Percentiles rank a stretch among this genome's conserved stretches.
phyloP scores from a whole-genome alignment of 1,140 invertebrate genomes.

The Tachypleus tridentatus region DNA sequence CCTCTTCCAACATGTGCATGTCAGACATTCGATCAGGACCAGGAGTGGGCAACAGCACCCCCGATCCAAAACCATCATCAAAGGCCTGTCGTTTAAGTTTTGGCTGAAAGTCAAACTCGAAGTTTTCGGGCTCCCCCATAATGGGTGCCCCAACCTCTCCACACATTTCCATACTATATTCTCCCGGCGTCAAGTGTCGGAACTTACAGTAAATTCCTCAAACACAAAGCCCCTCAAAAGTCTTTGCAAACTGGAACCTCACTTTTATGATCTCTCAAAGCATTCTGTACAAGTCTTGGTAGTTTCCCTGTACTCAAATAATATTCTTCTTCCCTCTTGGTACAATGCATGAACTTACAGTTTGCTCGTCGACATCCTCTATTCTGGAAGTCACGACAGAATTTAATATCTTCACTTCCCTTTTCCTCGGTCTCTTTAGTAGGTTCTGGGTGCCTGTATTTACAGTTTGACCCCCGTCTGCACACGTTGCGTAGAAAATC shows the following conservation, averaged over 20 bases:
- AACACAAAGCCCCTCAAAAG: slow-evolving; percentile 56
- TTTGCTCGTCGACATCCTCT: slow-evolving; percentile 48
- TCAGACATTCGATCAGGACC: too few relatives aligned
- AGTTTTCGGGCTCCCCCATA: too few relatives aligned
- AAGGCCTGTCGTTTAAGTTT: slow-evolving; percentile 20
- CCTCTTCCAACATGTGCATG: slow-evolving; percentile 44
- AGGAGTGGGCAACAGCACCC: too few relatives aligned
- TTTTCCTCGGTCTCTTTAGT: slow-evolving; percentile 30
- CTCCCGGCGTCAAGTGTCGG: slow-evolving; percentile 37
- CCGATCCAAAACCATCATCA: neutral
- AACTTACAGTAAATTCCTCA: slow-evolving; percentile 43
- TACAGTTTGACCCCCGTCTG: slow-evolving; percentile 60
- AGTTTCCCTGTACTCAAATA: slow-evolving; percentile 54
- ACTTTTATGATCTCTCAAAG: neutral
- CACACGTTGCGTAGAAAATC: slow-evolving; percentile 53
- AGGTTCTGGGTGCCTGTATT: slow-evolving; percentile 51
- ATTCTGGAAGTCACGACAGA: slow-evolving; percentile 77
- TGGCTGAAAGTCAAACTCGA: neutral
- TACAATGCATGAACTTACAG: slow-evolving; percentile 64
- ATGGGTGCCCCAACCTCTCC: neutral
- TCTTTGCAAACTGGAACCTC: slow-evolving; percentile 55
- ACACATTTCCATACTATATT: slow-evolving; percentile 25
- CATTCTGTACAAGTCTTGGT: slow-evolving; percentile 41
- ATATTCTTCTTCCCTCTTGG: slow-evolving; percentile 59
- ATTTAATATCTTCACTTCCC: slow-evolving; percentile 38